phyloP scores from a whole-genome alignment of 2,113 vertebrate species.

The Tricholaema leucomelas region DNA sequence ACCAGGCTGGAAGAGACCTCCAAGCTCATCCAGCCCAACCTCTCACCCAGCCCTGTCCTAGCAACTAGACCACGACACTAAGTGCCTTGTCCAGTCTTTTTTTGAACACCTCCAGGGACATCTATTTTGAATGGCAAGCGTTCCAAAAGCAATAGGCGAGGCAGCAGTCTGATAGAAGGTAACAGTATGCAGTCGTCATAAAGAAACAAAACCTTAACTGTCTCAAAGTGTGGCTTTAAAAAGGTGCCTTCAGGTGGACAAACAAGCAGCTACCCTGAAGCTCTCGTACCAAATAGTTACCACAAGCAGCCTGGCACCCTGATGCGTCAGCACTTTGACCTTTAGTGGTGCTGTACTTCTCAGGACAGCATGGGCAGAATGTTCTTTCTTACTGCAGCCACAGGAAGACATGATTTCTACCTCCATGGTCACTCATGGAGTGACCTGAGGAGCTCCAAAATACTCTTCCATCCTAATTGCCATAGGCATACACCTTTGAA shows the following conservation, averaged over 20 bases:
- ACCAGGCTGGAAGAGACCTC: too few relatives aligned
- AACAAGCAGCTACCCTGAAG: neutral
- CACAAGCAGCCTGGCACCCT: neutral
- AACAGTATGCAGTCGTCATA: neutral
- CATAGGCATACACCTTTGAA: neutral
- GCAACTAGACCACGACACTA: too few relatives aligned
- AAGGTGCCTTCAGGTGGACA: neutral
- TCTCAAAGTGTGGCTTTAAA: neutral
- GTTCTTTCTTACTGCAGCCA: neutral
- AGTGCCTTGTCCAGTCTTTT: too few relatives aligned
- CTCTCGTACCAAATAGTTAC: neutral
- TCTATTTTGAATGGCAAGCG: neutral
- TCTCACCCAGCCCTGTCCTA: too few relatives aligned
- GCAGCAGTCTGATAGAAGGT: neutral
- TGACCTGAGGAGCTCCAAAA: neutral
- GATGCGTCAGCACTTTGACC: fast-evolving
- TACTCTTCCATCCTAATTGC: neutral
- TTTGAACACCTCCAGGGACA: too few relatives aligned
- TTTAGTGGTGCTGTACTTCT: neutral
- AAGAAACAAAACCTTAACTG: neutral
- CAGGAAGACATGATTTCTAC: neutral
- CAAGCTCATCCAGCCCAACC: too few relatives aligned
- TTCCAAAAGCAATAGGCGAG: neutral
- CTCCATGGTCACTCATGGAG: neutral
- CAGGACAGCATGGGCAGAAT: neutral